These are phyloP conservation scores for Heterochromis multidens DNA, from an alignment of 2,113 vertebrate species.

Conservation along the genomic window DNA sequence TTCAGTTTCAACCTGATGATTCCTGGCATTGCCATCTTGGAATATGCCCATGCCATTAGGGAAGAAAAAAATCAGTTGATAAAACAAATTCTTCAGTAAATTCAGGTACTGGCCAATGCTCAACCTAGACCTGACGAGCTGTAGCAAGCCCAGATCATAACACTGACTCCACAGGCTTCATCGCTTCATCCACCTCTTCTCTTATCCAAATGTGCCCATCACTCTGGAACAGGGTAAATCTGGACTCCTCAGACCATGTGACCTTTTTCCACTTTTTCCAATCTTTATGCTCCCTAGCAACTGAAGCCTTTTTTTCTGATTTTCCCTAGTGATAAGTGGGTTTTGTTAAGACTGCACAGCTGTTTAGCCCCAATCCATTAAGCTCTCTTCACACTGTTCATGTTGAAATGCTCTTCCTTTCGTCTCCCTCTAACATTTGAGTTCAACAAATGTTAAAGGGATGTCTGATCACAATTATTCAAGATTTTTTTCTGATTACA, in stretches of 20 bases:
- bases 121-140: not conserved
- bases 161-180: not conserved
- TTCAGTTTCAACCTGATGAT: not conserved
- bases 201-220: not conserved
- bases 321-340: not conserved
- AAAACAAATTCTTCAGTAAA: not conserved
- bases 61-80: not conserved
- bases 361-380: not conserved
- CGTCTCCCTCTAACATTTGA: not conserved
- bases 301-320: not conserved
- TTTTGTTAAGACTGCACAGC: not conserved
- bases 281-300: not conserved
- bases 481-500: not conserved
- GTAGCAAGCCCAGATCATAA: not conserved
- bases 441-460: not conserved
- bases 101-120: not conserved
- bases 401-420: not conserved
- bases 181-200: not conserved
- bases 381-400: not conserved
- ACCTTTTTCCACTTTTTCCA: not conserved
- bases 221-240: not conserved
- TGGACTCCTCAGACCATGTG: not conserved
- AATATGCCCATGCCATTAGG: rapidly evolving
- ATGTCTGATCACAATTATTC: not conserved
- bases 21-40: not conserved